Conservation (phyloP, 2,113 vertebrate genomes). For the Coreoperca whiteheadi region DNA sequence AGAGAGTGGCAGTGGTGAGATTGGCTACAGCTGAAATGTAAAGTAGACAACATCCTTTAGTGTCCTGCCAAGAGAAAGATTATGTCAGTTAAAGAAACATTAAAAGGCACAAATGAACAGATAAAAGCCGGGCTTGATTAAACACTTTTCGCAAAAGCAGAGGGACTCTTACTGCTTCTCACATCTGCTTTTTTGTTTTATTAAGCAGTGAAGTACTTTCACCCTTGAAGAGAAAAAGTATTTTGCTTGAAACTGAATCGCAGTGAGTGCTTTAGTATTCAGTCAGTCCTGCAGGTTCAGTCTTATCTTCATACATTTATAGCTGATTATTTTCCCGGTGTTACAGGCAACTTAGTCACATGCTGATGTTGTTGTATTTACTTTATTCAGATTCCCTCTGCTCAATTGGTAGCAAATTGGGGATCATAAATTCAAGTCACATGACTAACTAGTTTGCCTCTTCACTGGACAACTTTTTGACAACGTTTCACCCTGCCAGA, state of each 20-base stretch:
- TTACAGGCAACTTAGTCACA: background rate
- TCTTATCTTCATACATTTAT: background rate
- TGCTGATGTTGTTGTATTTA: background rate
- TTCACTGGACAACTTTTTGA: background rate
- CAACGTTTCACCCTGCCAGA: background rate
- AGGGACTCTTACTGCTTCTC: slow-evolving; percentile 27
- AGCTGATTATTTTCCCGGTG: background rate
- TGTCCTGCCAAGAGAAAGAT: slow-evolving; percentile 48
- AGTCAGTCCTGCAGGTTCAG: background rate
- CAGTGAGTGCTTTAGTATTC: background rate
- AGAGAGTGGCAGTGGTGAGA: slow-evolving; percentile 3
- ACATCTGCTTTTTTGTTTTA: slow-evolving; percentile 58
- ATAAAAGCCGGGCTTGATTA: slow-evolving; percentile 46
- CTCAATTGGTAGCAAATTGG: background rate
- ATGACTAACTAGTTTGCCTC: background rate
- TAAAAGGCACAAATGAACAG: slow-evolving; percentile 35
- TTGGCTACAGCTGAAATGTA: slow-evolving; percentile 4
- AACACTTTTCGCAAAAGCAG: slow-evolving; percentile 30
- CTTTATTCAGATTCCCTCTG: background rate
- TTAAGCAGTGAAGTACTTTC: slow-evolving; percentile 44
- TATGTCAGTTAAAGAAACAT: slow-evolving; percentile 40
- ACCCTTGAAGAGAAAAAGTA: slow-evolving; percentile 24
- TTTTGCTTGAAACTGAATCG: slow-evolving; percentile 16
- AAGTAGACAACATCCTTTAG: slow-evolving; percentile 34
- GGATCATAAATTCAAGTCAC: background rate